Percentiles rank a stretch among this genome's conserved stretches.
Conservation (phyloP, 2,888 invertebrate genomes). For the Andrena flavipes region DNA sequence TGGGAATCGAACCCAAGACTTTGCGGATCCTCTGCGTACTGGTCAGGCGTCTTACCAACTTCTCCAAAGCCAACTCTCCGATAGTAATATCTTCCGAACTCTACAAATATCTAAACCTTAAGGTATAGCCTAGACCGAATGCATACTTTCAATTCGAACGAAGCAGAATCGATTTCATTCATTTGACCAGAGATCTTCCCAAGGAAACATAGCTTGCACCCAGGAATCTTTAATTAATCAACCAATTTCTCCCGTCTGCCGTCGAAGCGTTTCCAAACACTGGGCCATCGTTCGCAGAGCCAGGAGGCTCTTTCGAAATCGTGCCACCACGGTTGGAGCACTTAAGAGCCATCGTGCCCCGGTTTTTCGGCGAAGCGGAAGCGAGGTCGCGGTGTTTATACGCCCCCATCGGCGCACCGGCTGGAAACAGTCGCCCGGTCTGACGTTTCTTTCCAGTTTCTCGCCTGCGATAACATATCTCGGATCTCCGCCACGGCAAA, state of each 20-base stretch:
- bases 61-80: no score
- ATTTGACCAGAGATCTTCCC: no score
- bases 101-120: no score
- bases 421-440: conserved; percentile 40
- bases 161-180: no score
- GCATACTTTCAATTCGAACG: no score
- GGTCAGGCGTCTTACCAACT: no score
- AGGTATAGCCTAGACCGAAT: no score
- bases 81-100: no score
- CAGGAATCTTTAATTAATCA: not conserved
- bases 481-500: conserved; percentile 32
- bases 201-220: not conserved
- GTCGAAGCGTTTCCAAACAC: not conserved
- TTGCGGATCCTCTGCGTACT: no score
- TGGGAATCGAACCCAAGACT: no score
- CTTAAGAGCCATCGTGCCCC: conserved; percentile 29
- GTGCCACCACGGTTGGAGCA: conserved; percentile 20
- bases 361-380: conserved; percentile 34
- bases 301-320: not conserved
- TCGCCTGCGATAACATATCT: conserved; percentile 62
- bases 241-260: not conserved
- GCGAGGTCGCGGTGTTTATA: conserved; percentile 57
- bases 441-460: conserved; percentile 56
- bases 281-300: not conserved
- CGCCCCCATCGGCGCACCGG: conserved; percentile 38